A percentile compares a stretch with the other conserved stretches of the same genome.
These are phyloP conservation scores for Sturnus vulgaris DNA, from an alignment of 2,113 vertebrate species.

Conservation along the genomic window DNA sequence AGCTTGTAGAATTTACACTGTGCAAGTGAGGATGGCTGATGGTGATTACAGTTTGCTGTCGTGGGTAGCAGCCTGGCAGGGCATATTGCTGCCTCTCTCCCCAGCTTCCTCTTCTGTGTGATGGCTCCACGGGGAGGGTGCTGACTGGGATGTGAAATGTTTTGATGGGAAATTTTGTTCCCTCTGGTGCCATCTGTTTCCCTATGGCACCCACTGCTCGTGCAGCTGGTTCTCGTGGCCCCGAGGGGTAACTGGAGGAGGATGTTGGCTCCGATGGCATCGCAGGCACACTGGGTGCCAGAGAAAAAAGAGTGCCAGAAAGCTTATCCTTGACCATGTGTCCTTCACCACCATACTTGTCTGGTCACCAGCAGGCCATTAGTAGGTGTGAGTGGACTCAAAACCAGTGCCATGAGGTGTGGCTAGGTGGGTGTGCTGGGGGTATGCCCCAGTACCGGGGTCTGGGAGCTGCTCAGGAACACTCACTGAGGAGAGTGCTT, in stretches of 20 bases:
- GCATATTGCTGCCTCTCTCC: accelerated
- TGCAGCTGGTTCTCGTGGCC: accelerated
- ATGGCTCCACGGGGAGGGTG: not conserved
- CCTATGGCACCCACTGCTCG: not conserved
- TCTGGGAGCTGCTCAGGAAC: not conserved
- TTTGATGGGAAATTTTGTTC: not conserved
- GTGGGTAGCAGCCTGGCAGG: not conserved
- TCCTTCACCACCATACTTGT: not conserved
- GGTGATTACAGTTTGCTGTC: not conserved
- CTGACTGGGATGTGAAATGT: not conserved
- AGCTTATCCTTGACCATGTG: not conserved
- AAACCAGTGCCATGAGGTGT: not conserved
- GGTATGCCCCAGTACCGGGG: not conserved
- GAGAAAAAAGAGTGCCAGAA: not conserved
- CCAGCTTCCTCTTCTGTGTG: not conserved
- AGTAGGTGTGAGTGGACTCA: accelerated
- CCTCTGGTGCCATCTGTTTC: not conserved
- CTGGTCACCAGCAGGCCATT: not conserved
- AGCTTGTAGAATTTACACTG: not conserved
- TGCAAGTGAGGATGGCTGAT: not conserved
- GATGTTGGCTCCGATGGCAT: accelerated
- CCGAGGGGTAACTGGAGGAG: not conserved
- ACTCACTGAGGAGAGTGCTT: not conserved
- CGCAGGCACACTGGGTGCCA: not conserved
- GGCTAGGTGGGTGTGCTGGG: not conserved